phyloP scores from a whole-genome alignment of 2,797 vertebrate species.

The Coluber constrictor region DNA sequence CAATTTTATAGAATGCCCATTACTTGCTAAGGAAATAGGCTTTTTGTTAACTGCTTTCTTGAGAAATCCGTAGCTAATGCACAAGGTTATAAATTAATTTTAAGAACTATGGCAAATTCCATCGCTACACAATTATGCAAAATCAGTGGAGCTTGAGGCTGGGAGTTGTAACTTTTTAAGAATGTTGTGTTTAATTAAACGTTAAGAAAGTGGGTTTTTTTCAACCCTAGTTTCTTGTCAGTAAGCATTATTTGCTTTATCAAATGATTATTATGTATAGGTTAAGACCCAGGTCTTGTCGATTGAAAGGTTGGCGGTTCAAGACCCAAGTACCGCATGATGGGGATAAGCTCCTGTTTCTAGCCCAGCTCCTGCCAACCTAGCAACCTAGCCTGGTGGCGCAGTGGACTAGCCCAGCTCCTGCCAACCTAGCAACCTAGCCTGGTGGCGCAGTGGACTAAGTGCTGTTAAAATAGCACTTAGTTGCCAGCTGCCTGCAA shows the following conservation, averaged over 20 bases:
- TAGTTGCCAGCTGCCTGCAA: no score
- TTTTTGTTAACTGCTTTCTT: not conserved
- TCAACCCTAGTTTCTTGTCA: not conserved
- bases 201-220: not conserved
- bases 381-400: not conserved
- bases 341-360: not conserved
- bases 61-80: constrained; percentile 1
- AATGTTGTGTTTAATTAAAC: constrained; percentile 10
- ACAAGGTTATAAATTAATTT: constrained; percentile 7
- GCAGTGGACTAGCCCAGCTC: not conserved
- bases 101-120: not conserved
- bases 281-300: not conserved
- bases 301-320: not conserved
- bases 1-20: not conserved
- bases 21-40: not conserved
- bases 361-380: not conserved
- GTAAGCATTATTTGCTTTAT: not conserved
- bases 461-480: no score
- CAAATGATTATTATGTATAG: not conserved
- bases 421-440: not conserved
- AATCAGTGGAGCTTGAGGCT: not conserved
- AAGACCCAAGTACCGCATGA: not conserved
- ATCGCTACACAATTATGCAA: constrained; percentile 19
- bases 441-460: no score
- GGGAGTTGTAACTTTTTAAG: not conserved